Percentiles rank a stretch among this genome's conserved stretches.
Conservation (phyloP, 1,140 invertebrate species). For the Aphis craccivora region DNA sequence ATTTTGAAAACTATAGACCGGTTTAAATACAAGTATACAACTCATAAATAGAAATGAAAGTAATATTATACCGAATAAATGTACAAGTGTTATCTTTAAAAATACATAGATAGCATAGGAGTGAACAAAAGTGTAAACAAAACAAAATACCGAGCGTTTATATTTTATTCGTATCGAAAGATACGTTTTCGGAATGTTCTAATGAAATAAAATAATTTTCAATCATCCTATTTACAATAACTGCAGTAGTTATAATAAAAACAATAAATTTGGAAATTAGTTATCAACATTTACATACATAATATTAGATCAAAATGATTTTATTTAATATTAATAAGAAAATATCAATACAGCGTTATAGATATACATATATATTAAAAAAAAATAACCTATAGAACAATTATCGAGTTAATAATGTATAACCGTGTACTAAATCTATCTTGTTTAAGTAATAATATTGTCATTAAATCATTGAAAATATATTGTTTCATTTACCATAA, state of each 20-base stretch:
- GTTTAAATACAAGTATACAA: neutral
- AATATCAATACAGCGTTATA: neutral
- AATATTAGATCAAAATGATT: neutral
- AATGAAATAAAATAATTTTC: neutral
- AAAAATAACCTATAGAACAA: neutral
- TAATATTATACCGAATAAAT: neutral
- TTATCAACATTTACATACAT: neutral
- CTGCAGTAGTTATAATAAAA: neutral
- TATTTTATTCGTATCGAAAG: neutral
- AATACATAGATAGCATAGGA: neutral
- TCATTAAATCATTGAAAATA: neutral
- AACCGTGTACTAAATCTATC: neutral
- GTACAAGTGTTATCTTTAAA: neutral
- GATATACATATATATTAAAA: neutral
- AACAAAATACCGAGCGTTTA: neutral
- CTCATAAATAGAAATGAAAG: neutral
- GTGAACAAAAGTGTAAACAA: neutral
- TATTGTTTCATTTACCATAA: neutral
- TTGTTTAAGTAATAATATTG: neutral
- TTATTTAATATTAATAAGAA: neutral
- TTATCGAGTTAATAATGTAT: neutral
- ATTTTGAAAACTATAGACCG: slow-evolving; percentile 1
- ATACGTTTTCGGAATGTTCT: neutral
- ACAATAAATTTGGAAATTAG: neutral
- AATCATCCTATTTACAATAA: neutral